Evolutionary conservation across 2,113 vertebrate species (phyloP).

Genomic region (Tringa solitaria): DNA sequence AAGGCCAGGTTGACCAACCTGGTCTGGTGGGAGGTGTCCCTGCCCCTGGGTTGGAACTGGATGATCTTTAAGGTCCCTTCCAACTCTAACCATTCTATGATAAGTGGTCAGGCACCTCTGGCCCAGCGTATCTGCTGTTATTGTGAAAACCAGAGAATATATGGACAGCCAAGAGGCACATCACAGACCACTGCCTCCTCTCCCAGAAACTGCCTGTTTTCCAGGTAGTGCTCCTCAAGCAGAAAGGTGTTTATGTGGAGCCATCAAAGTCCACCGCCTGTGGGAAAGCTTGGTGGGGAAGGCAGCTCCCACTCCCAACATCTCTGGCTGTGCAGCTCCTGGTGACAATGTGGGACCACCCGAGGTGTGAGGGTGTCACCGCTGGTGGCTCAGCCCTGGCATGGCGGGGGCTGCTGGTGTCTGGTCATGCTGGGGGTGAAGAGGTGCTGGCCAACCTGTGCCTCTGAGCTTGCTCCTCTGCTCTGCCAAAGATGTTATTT

Average conservation of each 20-base stretch:
- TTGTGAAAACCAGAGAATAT: neutral
- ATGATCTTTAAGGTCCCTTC: too few relatives aligned
- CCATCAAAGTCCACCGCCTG: neutral
- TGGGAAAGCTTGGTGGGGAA: neutral
- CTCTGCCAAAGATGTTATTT: neutral
- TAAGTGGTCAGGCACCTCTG: neutral
- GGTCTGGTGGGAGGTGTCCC: too few relatives aligned
- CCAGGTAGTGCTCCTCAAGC: neutral
- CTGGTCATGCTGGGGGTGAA: neutral
- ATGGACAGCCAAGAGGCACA: neutral
- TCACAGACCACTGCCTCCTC: neutral
- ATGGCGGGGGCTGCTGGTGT: neutral
- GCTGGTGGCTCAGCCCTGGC: accelerated
- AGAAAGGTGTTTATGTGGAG: neutral
- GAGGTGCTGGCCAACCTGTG: neutral
- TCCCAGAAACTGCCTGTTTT: neutral
- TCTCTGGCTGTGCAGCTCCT: neutral
- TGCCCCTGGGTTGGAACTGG: too few relatives aligned
- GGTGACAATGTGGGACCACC: accelerated
- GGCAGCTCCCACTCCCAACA: neutral
- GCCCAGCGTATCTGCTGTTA: neutral
- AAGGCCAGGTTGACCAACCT: too few relatives aligned
- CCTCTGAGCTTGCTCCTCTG: neutral
- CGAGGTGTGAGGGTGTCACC: neutral
- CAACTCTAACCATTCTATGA: too few relatives aligned